Percentiles rank a stretch among this genome's conserved stretches.
Evolutionary conservation across 1,140 invertebrate species (phyloP).

Genomic region (Mamestra configurata): DNA sequence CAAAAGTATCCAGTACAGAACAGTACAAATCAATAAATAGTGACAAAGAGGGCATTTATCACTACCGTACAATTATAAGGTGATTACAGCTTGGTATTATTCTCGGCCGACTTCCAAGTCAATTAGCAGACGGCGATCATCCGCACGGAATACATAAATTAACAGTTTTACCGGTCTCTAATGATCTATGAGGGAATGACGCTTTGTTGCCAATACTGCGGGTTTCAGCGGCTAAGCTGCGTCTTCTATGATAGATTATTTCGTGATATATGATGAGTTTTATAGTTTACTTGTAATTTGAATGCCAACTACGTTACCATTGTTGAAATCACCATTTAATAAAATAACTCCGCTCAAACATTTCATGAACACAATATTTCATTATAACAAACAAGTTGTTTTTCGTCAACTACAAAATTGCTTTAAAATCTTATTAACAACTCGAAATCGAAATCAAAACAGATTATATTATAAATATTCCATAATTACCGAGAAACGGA

Average conservation of each 20-base stretch:
- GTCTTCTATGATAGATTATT: background rate
- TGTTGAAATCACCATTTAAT: too few species aligned
- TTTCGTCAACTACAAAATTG: background rate
- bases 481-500: background rate
- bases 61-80: conserved; percentile 11
- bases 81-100: conserved; percentile 14
- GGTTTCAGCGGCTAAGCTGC: background rate
- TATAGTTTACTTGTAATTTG: too few species aligned
- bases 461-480: background rate
- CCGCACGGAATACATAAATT: conserved; percentile 45
- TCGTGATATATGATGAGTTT: background rate
- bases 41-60: conserved; percentile 9
- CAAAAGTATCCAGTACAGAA: background rate
- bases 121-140: conserved; percentile 42
- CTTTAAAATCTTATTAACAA: background rate
- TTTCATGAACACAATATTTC: too few species aligned
- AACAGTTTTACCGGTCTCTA: conserved; percentile 39
- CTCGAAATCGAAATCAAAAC: conserved; percentile 8
- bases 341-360: too few species aligned
- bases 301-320: too few species aligned
- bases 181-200: conserved; percentile 5
- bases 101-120: conserved; percentile 17
- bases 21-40: background rate
- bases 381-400: background rate
- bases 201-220: conserved; percentile 11